Percentiles rank a stretch among this genome's conserved stretches.
Evolutionary conservation across 2,888 invertebrate species (phyloP).

Genomic region (Cosmopolites sordidus): DNA sequence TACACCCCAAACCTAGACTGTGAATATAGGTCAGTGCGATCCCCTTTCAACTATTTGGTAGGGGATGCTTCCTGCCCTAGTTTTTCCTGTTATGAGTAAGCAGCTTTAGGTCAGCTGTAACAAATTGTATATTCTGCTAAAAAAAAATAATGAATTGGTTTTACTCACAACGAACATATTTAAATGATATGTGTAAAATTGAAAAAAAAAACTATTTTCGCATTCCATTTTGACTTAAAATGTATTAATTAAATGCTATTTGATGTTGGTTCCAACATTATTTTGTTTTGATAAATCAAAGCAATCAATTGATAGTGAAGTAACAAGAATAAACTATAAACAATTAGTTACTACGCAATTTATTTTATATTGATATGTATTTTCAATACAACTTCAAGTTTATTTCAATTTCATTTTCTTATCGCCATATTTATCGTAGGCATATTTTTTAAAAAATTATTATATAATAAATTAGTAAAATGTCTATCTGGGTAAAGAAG

Average conservation of each 20-base stretch:
- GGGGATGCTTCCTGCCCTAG: conserved; percentile 26
- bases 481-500: too few species aligned
- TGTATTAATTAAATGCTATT: neutral
- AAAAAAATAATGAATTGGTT: neutral
- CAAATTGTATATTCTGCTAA: neutral
- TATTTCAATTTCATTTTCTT: too few species aligned
- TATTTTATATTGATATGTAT: neutral
- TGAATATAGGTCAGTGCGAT: conserved; percentile 28
- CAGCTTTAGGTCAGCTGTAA: conserved; percentile 6
- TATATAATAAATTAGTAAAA: too few species aligned
- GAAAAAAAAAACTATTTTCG: neutral
- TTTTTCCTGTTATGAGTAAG: conserved; percentile 13
- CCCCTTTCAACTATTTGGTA: conserved; percentile 25
- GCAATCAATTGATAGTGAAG: neutral
- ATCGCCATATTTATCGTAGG: too few species aligned
- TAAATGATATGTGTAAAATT: neutral
- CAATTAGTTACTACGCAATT: neutral
- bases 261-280: neutral
- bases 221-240: too few species aligned
- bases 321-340: neutral
- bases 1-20: conserved; percentile 19
- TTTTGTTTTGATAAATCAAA: neutral
- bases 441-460: too few species aligned
- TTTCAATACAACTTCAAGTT: too few species aligned
- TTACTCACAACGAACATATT: neutral